Evolutionary conservation across 2,797 vertebrate species (phyloP), one percentile per base, ranked within the genome.

Genomic region (Sphenopsis melanotis): DNA sequence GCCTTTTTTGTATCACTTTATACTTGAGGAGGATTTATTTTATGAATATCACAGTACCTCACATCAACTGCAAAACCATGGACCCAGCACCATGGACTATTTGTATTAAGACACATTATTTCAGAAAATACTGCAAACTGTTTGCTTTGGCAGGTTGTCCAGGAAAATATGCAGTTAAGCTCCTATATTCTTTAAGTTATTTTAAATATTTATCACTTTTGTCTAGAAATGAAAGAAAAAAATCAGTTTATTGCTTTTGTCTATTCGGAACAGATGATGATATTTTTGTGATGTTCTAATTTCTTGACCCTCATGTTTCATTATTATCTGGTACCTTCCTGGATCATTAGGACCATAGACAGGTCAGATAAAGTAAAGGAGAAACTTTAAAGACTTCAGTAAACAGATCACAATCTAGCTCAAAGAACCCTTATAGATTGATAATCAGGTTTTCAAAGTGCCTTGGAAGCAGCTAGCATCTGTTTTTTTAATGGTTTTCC

Each of bases 1-100:
- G 84, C 75, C 18, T 9, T 9, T 82, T 95, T 95, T 93, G 19
- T 70, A 92, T 84, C 47, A 21, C 83, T 89, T 12, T 50, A 57
- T 70, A 86, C 68, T 92, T 89, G 42, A 91, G 89, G 29, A 90
- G 61, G 84, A 95, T 96, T 96, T 97, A 79, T 86, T 97, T 95
- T 92, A 85, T 91, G 59, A 95, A 95, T 44, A 39, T 65, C 89
- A 81, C 50, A 85, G 59, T 88, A 84, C 47, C 21, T 74, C 24
- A 17, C 37, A 82, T 91, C 78, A 83, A 44, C 44, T 49, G 79
- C 85, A 57, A 91, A 94, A 68, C 42, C 76, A 68, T 19, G 27
- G 61, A 82, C 29, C 41, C 63, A 87, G 32, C 7, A 55, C 32
- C 1, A 2, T 1, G 5, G 36, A 42, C 50, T 37, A 34, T 55